A percentile compares a stretch with the other conserved stretches of the same genome.
phyloP scores from a whole-genome alignment of 1,140 invertebrate species.

The Brachionus sp. region DNA sequence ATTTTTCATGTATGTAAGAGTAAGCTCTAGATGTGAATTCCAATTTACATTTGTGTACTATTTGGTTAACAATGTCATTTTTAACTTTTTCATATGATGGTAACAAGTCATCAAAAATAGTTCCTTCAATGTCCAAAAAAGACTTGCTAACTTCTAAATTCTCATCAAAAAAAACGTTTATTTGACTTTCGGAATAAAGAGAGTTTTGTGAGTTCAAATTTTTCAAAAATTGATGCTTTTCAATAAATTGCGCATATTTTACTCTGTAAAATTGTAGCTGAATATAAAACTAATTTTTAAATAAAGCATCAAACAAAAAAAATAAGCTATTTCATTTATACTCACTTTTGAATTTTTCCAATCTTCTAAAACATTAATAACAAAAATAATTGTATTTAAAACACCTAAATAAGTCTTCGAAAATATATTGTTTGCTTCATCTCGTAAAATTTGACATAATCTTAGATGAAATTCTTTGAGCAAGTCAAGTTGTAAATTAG shows the following conservation, averaged over 20 bases:
- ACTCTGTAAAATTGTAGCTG: constrained; percentile 2
- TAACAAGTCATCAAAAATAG: constrained; percentile 23
- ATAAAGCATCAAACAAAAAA: neutral
- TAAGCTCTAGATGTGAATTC: constrained; percentile 31
- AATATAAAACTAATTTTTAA: neutral
- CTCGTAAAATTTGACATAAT: constrained; percentile 32
- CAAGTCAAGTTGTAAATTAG: constrained; percentile 17
- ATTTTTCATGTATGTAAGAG: constrained; percentile 10
- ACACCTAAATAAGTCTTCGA: neutral
- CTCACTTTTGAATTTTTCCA: constrained; percentile 29
- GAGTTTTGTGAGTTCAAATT: neutral
- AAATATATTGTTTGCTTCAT: constrained; percentile 10
- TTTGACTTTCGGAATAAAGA: neutral
- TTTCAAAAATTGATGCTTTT: neutral
- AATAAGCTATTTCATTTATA: neutral
- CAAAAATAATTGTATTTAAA: constrained; percentile 35
- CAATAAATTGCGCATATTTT: neutral
- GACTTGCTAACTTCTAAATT: neutral
- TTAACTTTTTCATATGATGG: constrained; percentile 37
- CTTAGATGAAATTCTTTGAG: constrained; percentile 28
- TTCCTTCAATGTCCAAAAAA: constrained; percentile 7
- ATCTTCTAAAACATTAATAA: constrained; percentile 14
- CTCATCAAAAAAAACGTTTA: neutral
- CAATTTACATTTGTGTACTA: constrained; percentile 16
- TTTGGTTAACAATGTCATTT: constrained; percentile 2